phyloP scores from a whole-genome alignment of 2,888 invertebrate genomes.

The Campoplex capitator region DNA sequence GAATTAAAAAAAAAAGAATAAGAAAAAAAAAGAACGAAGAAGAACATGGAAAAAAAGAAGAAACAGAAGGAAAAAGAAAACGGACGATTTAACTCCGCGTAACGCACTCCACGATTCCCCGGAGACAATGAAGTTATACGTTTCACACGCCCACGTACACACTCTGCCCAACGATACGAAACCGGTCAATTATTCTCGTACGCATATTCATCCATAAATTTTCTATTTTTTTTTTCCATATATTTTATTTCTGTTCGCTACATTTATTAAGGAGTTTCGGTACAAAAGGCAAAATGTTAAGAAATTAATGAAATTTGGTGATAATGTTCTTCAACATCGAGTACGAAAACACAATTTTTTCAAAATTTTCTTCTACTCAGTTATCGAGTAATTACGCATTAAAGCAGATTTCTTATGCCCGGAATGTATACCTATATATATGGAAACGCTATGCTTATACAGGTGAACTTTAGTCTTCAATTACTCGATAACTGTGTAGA shows the following conservation, averaged over 20 bases:
- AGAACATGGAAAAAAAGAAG: background rate
- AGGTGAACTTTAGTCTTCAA: too few species aligned
- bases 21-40: too few species aligned
- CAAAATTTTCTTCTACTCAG: too few species aligned
- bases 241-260: background rate
- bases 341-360: too few species aligned
- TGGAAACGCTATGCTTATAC: too few species aligned
- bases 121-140: constrained; percentile 64
- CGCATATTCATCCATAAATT: constrained; percentile 5
- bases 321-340: too few species aligned
- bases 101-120: constrained; percentile 26
- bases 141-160: constrained; percentile 49
- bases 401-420: too few species aligned
- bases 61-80: constrained; percentile 4
- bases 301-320: too few species aligned
- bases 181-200: background rate
- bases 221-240: background rate
- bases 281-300: too few species aligned
- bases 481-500: too few species aligned
- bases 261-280: background rate
- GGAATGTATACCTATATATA: too few species aligned
- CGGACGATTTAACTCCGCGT: constrained; percentile 48
- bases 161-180: background rate
- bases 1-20: background rate
- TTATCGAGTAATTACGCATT: too few species aligned